phyloP scores from a whole-genome alignment of 2,113 vertebrate species.

The Cephalopterus ornatus region DNA sequence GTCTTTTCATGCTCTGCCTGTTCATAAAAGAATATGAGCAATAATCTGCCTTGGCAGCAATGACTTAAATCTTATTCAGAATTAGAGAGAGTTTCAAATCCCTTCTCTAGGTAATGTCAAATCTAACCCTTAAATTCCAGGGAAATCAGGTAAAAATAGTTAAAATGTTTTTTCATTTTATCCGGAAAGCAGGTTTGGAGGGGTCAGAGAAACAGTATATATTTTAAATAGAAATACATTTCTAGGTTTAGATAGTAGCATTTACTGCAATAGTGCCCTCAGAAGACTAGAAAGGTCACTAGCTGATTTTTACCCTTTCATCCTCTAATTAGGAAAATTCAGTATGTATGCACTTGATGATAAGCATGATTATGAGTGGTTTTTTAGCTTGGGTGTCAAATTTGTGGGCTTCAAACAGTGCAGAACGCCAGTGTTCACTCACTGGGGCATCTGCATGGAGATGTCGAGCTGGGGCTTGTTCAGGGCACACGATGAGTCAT shows the following conservation, averaged over 20 bases:
- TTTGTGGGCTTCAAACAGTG: not conserved
- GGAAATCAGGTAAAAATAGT: not conserved
- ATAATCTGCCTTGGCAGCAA: not conserved
- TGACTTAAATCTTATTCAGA: not conserved
- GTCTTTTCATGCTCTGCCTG: not conserved
- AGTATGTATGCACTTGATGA: not conserved
- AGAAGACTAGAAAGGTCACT: not conserved
- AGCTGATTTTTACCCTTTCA: not conserved
- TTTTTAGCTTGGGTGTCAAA: not conserved
- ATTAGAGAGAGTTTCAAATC: not conserved
- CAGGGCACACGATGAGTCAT: not conserved
- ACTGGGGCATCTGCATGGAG: not conserved
- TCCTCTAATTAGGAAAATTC: not conserved
- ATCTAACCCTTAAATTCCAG: not conserved
- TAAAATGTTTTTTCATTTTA: not conserved
- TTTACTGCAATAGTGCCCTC: not conserved
- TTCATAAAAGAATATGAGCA: constrained; percentile 12
- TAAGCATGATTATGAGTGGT: not conserved
- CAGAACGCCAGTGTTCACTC: not conserved
- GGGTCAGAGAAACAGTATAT: not conserved
- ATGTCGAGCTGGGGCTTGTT: not conserved
- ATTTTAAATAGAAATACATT: not conserved
- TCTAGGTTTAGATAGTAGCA: not conserved
- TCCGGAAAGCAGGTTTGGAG: not conserved
- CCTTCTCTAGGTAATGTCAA: not conserved